Evolutionary conservation across 2,888 invertebrate species (phyloP).

Genomic region (Tetrapedia diversipes): DNA sequence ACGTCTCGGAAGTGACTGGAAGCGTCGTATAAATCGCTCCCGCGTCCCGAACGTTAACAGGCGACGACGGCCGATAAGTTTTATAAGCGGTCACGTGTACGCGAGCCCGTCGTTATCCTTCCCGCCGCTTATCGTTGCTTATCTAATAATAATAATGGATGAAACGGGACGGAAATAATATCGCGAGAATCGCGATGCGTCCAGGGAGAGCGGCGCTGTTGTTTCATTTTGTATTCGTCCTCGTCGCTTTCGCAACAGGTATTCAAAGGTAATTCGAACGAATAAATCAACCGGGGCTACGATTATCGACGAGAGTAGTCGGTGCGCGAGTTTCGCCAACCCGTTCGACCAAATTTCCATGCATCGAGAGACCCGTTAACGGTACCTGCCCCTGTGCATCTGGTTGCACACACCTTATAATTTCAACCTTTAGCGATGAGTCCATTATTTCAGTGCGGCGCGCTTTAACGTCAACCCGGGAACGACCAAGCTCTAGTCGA

Average conservation of each 20-base stretch:
- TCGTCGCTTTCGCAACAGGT: slow-evolving; percentile 22
- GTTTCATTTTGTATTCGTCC: slow-evolving; percentile 3
- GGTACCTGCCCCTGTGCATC: background rate
- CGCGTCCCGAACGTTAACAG: slow-evolving; percentile 40
- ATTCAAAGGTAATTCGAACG: background rate
- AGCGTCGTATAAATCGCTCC: slow-evolving; percentile 31
- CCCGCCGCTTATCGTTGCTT: slow-evolving; percentile 37
- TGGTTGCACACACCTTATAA: background rate
- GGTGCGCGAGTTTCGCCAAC: background rate
- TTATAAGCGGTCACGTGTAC: slow-evolving; percentile 11
- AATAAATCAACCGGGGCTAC: slow-evolving; percentile 7
- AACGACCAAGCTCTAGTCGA: slow-evolving; percentile 21
- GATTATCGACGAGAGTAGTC: background rate
- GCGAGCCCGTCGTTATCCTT: slow-evolving; percentile 8
- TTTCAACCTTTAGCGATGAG: slow-evolving; percentile 13
- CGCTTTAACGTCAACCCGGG: background rate
- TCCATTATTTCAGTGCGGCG: slow-evolving; percentile 1
- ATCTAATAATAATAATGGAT: slow-evolving; percentile 28
- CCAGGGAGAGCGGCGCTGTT: background rate
- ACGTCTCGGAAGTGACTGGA: slow-evolving; percentile 20
- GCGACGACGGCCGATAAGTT: slow-evolving; percentile 48
- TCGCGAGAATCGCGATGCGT: background rate
- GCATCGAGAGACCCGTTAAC: background rate
- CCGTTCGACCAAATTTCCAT: background rate
- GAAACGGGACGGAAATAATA: slow-evolving; percentile 8